Conservation (phyloP, 2,113 vertebrate genomes). For the Eretmochelys imbricata region DNA sequence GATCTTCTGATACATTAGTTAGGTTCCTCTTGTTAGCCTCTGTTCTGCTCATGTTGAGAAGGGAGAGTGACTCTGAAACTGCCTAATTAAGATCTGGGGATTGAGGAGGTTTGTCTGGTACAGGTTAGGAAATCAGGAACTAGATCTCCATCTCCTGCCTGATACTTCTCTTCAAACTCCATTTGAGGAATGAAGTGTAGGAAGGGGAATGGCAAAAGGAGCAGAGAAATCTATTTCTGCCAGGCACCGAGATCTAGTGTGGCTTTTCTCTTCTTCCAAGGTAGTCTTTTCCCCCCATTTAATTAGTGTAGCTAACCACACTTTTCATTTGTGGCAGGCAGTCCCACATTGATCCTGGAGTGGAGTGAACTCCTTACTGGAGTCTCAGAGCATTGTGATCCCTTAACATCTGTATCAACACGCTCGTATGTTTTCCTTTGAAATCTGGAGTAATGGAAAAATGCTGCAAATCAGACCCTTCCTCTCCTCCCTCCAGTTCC, state of each 20-base stretch:
- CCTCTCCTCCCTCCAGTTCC: not conserved
- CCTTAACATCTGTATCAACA: not conserved
- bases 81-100: rapidly evolving
- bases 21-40: not conserved
- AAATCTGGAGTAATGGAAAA: not conserved
- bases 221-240: not conserved
- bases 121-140: rapidly evolving
- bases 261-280: rapidly evolving
- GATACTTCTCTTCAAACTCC: not conserved
- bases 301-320: not conserved
- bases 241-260: rapidly evolving
- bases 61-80: not conserved
- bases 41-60: not conserved
- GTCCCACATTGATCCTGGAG: not conserved
- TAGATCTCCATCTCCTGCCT: not conserved
- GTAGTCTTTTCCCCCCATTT: not conserved
- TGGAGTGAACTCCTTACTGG: not conserved
- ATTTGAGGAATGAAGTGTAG: not conserved
- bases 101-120: not conserved
- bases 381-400: rapidly evolving
- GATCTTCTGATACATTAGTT: not conserved
- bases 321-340: rapidly evolving
- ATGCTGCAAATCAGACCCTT: not conserved
- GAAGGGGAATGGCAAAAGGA: not conserved
- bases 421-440: rapidly evolving